Evolutionary conservation across 1,140 invertebrate species (phyloP), one percentile per base, ranked within the genome.

Genomic region (Atopsyche davidsoni): DNA sequence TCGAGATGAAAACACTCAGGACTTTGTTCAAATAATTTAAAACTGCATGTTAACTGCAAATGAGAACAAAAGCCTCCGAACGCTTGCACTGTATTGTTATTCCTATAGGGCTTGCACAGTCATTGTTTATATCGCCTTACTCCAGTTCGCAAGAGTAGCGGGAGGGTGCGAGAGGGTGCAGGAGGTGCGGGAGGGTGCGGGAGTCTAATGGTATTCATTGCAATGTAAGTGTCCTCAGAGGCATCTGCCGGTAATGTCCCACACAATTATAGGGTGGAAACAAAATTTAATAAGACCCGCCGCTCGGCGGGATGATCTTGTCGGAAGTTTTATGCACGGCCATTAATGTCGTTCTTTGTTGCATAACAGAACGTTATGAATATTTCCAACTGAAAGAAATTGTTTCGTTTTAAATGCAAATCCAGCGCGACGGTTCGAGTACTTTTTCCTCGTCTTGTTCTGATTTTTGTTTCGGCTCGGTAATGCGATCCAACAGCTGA

Each of bases 151-250:
- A n/a, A n/a, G n/a, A n/a, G n/a, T n/a, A n/a, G n/a, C n/a, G n/a
- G n/a, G n/a, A n/a, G n/a, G n/a, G n/a, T n/a, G n/a, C n/a, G n/a
- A n/a, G n/a, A n/a, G n/a, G n/a, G n/a, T n/a, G n/a, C n/a, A n/a
- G n/a, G n/a, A n/a, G n/a, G n/a, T n/a, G n/a, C n/a, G n/a, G n/a
- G n/a, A n/a, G n/a, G n/a, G n/a, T n/a, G n/a, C n/a, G n/a, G n/a
- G n/a, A n/a, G n/a, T n/a, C 24, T 51, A 51, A 51, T 45, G 34
- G 41, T 51, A 51, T 51, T 51, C 49, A 51, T 45, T 51, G 49
- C 42, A 45, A 23, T n/a, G n/a, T n/a, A n/a, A n/a, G n/a, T 7
- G 9, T 13, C 23, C 17, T 17, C 14, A 23, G 42, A 46, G 35
- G 22, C 42, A 51, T 51, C 42, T 51, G 49, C 32, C n/a, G 28